These are phyloP conservation scores for Halichondria panicea DNA, from an alignment of 37 sponge, comb jelly and placozoan species.

Conservation along the genomic window DNA sequence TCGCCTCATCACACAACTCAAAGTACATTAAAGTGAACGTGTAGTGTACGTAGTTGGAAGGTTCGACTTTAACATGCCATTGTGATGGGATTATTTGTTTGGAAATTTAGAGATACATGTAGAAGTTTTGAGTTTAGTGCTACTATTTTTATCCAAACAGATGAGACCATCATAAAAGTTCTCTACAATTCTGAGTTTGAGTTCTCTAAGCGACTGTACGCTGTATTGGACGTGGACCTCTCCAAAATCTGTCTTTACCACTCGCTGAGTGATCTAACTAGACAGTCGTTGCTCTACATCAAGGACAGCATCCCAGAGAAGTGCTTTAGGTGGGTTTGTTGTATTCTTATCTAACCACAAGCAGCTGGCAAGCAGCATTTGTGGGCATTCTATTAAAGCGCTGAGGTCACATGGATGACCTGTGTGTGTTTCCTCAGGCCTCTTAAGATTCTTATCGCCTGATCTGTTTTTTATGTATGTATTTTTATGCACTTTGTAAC, in stretches of 20 bases:
- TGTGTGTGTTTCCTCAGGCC: no score
- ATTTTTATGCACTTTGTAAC: not conserved
- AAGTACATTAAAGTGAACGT: not conserved
- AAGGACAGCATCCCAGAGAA: slow-evolving; percentile 34
- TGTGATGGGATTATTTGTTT: not conserved
- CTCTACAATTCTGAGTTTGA: slow-evolving; percentile 80
- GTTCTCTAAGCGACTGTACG: slow-evolving; percentile 85
- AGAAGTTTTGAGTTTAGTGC: not conserved
- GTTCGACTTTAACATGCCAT: not conserved
- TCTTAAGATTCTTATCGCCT: no score
- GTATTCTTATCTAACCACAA: not conserved
- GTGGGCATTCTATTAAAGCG: no score
- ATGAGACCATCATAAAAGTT: slow-evolving; percentile 38
- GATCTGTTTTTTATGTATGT: no score
- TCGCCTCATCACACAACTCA: slow-evolving; percentile 59
- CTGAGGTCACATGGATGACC: no score
- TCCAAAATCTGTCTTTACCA: slow-evolving; percentile 56
- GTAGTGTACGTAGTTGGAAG: not conserved
- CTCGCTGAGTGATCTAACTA: slow-evolving; percentile 50
- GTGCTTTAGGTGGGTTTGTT: slow-evolving; percentile 27
- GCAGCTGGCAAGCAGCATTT: not conserved
- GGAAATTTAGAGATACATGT: not conserved
- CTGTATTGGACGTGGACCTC: slow-evolving; percentile 76
- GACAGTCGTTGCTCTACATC: slow-evolving; percentile 67
- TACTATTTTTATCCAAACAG: slow-evolving; percentile 7